Evolutionary conservation across 2,888 invertebrate genomes (phyloP), one percentile per base, ranked within the genome.

Genomic region (Andrena bucephala): DNA sequence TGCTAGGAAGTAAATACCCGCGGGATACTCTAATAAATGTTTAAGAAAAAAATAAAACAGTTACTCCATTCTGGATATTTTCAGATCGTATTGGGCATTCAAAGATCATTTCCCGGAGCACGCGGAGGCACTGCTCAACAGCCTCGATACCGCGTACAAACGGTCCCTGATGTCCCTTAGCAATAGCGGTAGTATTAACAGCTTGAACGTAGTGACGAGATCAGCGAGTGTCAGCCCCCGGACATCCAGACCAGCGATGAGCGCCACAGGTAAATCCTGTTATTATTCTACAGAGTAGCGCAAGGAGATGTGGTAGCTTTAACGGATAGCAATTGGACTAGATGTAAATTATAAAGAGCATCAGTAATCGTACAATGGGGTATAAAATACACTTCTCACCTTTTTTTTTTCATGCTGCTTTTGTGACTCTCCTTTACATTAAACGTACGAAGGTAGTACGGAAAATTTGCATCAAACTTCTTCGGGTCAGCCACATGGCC

Each of bases 91-190:
- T 94, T 97, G 97, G 96, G 96, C 97, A 20, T 99, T 98, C 94
- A 96, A 97, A 72, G 96, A 97, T 2, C 97, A 98, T 92, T 99
- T 99, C 94, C 98, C 98, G 0, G 97, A 97, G 2, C 97, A 98
- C 89, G 99, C 99, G 0, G 99, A 99, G 84, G 95, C 95, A 33
- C 94, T 99, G 85, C 96, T 99, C 90, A 96, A 96, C 73, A 96
- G 97, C 0, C 95, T 99, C 68, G 99, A 99, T 92, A 95, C 97
- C 1, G 96, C 95, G 68, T 96, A 97, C 92, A 96, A 97, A 93
- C 95, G 96, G 85, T 95, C 96, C 79, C 93, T 97, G 48, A 95
- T 96, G 89, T 96, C 96, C 90, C 93, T 95, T 5, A 95, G 95
- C 48, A 95, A 95, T 86, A 95, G 95, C 77, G 95, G 95, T n/a